Percentiles rank a stretch among this genome's conserved stretches.
Conservation (phyloP, 2,113 vertebrate species). For the Aldabrachelys gigantea region DNA sequence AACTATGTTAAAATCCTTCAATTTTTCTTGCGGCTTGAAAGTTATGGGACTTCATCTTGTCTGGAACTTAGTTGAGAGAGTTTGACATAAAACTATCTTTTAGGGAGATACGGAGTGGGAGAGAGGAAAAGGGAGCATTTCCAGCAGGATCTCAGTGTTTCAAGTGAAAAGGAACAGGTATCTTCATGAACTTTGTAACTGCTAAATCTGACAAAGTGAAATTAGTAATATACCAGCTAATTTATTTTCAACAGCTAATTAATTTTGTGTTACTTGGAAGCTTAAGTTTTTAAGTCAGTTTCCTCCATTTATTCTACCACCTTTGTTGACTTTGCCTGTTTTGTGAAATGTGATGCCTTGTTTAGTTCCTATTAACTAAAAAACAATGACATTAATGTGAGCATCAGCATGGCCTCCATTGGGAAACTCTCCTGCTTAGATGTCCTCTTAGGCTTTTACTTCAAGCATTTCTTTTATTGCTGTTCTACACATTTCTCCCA, state of each 20-base stretch:
- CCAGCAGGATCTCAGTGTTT: not conserved
- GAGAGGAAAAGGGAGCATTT: not conserved
- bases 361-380: not conserved
- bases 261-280: not conserved
- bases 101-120: not conserved
- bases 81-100: not conserved
- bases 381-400: not conserved
- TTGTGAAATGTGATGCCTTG: not conserved
- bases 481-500: not conserved
- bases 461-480: not conserved
- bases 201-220: not conserved
- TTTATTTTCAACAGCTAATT: not conserved
- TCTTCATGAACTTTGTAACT: not conserved
- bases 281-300: not conserved
- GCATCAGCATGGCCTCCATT: fast-evolving
- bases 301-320: not conserved
- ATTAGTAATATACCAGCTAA: fast-evolving
- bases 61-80: not conserved
- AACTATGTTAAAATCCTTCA: not conserved
- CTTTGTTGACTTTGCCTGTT: not conserved
- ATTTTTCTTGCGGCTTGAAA: not conserved
- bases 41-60: not conserved
- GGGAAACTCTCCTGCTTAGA: not conserved
- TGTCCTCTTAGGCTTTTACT: not conserved
- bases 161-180: not conserved